These are phyloP conservation scores for Tetramorium alpestre DNA, from an alignment of 1,140 invertebrate genomes.

Conservation along the genomic window DNA sequence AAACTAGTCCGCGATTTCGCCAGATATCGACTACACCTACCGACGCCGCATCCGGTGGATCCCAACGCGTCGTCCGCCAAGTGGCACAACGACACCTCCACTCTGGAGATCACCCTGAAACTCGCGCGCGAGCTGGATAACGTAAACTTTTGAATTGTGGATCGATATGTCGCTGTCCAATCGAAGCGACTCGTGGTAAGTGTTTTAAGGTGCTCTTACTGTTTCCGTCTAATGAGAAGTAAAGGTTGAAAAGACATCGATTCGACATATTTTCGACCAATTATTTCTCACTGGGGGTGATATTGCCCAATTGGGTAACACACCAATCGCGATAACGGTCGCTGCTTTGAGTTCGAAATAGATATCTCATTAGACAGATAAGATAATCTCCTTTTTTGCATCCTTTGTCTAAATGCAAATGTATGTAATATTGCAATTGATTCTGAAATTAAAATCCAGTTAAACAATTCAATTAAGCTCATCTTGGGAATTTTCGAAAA, in stretches of 20 bases:
- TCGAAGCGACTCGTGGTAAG: neutral
- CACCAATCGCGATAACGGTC: neutral
- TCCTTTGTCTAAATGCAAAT: neutral
- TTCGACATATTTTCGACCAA: no score
- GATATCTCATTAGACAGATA: neutral
- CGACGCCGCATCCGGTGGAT: conserved; percentile 92
- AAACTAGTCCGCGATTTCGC: conserved; percentile 57
- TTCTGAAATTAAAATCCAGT: neutral
- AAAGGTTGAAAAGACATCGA: no score
- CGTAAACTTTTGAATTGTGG: conserved; percentile 91
- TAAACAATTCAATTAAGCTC: neutral
- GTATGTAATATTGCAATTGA: neutral
- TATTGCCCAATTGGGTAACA: neutral
- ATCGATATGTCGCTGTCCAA: neutral
- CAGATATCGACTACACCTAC: conserved; percentile 89
- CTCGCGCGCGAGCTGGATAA: conserved; percentile 92
- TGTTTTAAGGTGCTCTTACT: neutral
- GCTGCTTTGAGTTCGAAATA: neutral
- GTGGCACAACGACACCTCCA: conserved; percentile 90
- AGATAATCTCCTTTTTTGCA: neutral
- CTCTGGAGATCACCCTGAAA: conserved; percentile 89
- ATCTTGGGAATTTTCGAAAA: neutral
- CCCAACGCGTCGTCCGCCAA: conserved; percentile 92
- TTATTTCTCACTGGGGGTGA: no score
- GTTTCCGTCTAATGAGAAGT: neutral